A percentile compares a stretch with the other conserved stretches of the same genome.
Evolutionary conservation across 2,113 vertebrate genomes (phyloP).

Genomic region (Prionailurus bengalensis): DNA sequence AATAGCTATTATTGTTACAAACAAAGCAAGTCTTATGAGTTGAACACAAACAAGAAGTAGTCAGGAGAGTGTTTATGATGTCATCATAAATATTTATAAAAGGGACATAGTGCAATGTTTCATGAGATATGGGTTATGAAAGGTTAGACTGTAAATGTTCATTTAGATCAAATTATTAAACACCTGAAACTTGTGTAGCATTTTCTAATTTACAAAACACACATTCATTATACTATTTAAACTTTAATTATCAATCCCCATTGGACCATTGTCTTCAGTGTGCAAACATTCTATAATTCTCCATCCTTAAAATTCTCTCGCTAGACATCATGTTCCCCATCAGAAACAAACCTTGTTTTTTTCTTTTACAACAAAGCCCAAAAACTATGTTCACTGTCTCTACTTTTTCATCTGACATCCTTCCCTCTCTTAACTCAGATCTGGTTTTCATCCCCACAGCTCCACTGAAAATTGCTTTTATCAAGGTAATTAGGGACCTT

Average conservation of each 20-base stretch:
- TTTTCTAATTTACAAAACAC: constrained; percentile 32
- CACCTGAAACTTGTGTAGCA: not conserved
- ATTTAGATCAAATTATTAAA: constrained; percentile 45
- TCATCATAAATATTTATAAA: constrained; percentile 68
- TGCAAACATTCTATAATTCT: not conserved
- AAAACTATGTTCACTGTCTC: not conserved
- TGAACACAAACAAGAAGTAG: not conserved
- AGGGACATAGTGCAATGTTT: not conserved
- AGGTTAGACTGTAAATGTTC: not conserved
- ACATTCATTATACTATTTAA: not conserved
- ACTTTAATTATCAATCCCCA: not conserved
- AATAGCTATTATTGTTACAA: constrained; percentile 59
- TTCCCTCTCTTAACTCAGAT: not conserved
- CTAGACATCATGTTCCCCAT: not conserved
- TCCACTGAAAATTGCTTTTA: not conserved
- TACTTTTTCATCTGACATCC: not conserved
- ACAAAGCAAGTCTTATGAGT: not conserved
- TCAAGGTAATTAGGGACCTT: not conserved
- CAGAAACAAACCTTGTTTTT: not conserved
- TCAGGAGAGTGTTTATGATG: constrained; percentile 16
- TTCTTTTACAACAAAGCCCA: not conserved
- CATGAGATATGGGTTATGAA: constrained; percentile 21
- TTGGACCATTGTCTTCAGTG: not conserved
- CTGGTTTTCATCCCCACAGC: not conserved
- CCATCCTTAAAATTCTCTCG: not conserved